Conservation (phyloP, 2,888 invertebrate genomes). For the Xylocampa areola region DNA sequence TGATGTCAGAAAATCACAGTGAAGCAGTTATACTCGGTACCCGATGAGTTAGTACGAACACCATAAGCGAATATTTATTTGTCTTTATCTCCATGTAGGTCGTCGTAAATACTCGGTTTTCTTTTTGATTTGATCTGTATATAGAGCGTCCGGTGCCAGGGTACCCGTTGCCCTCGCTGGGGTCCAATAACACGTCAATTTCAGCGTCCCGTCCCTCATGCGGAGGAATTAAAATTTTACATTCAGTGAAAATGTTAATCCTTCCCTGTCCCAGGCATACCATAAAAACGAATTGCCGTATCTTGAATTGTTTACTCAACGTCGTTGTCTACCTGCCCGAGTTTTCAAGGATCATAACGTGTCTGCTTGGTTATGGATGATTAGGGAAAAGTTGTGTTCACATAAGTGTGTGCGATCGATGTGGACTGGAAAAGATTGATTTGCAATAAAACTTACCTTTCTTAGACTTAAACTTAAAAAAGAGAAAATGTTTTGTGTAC, state of each 20-base stretch:
- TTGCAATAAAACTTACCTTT: no score
- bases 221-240: constrained; percentile 85
- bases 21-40: no score
- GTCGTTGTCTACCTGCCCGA: constrained; percentile 51
- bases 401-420: no score
- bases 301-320: constrained; percentile 80
- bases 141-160: constrained; percentile 44
- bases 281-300: constrained; percentile 83
- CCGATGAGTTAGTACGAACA: no score
- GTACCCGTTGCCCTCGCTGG: constrained; percentile 64
- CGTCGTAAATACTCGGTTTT: constrained; percentile 17
- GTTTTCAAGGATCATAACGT: constrained; percentile 39
- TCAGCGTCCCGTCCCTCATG: constrained; percentile 76
- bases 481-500: no score
- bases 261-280: constrained; percentile 79
- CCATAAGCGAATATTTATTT: no score
- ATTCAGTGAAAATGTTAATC: constrained; percentile 85
- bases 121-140: constrained; percentile 61
- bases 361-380: constrained; percentile 30
- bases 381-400: not conserved
- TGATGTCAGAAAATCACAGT: no score
- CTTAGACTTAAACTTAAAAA: no score
- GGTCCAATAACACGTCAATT: constrained; percentile 85
- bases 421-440: no score
- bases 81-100: not conserved